Percentiles rank a stretch among this genome's conserved stretches.
Conservation (phyloP, 1,140 invertebrate genomes). For the Mycetomoellerius zeteki region DNA sequence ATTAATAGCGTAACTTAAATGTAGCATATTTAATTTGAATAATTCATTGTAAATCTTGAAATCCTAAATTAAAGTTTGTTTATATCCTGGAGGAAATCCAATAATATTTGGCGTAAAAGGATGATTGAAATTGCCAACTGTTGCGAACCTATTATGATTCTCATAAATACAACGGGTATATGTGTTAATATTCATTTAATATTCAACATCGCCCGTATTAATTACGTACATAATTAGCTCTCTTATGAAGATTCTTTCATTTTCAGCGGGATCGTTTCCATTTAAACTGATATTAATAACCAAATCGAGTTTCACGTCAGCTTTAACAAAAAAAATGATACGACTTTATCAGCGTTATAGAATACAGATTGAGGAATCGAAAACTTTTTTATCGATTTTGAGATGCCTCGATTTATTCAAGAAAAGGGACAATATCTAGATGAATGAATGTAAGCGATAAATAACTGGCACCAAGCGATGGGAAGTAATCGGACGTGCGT, state of each 20-base stretch:
- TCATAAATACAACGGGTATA: constrained; percentile 12
- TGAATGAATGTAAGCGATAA: constrained; percentile 36
- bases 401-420: neutral
- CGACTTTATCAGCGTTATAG: neutral
- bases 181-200: constrained; percentile 30
- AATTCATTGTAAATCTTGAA: neutral
- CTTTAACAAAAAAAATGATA: neutral
- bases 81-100: neutral
- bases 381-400: neutral
- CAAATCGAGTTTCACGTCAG: neutral
- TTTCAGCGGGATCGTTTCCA: constrained; percentile 14
- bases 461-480: neutral
- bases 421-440: constrained; percentile 5
- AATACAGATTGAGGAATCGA: neutral
- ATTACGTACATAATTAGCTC: constrained; percentile 45
- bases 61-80: constrained; percentile 27
- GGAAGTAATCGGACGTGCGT: constrained; percentile 41
- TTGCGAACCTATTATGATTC: constrained; percentile 31
- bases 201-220: constrained; percentile 38
- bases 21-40: neutral
- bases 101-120: neutral
- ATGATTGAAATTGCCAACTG: constrained; percentile 35
- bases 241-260: constrained; percentile 39
- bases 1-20: neutral
- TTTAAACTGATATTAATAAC: constrained; percentile 26